Base-by-base conservation (phyloP, 1,140 invertebrate species). In the Steinernema khuongi region DNA sequence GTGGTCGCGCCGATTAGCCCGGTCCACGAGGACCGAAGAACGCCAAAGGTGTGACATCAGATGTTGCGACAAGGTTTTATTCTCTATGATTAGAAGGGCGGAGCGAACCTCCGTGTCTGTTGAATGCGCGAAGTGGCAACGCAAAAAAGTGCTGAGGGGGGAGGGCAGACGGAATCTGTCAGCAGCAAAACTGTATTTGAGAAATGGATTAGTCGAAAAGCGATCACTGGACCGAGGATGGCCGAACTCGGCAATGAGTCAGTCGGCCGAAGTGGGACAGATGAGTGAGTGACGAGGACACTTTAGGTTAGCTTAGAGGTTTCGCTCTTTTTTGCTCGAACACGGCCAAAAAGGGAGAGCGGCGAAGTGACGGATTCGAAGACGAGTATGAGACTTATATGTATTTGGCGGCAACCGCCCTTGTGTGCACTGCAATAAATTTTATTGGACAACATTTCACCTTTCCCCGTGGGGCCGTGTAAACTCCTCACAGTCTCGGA, bases 51-150 rank as follows among this genome's bases (percentile, higher is more conserved):
- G 50, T 60, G 50, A 60, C 50, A 60, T 60, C 50, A 60, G 50
- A 60, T 26, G 50, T 60, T 14, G 14, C 50, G 50, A 60, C 50
- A 60, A 60, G 50, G 50, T 60, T 60, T 60, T 60, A 60, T 60
- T 60, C 50, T 60, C 14, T 60, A 22, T 60, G 50, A 60, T 60
- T 60, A 60, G 26, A 60, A 22, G 50, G 50, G 50, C 22, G 50
- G 50, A 60, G 50, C 19, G 14, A 60, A 60, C 50, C 22, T 60
- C 50, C 50, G 22, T 60, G 50, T 60, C 50, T 60, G 26, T 60
- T 60, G 50, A n/a, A 60, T 22, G 50, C 11, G 22, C 7, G 22
- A 26, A 60, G 22, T 7, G 22, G 19, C 4, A 22, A 60, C 50
- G 11, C 14, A 60, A n/a, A 60, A 60, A 60, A 60, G 50, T 4